Evolutionary conservation across 64 coral and sea anemone species (phyloP), one percentile per base, ranked within the genome.

Genomic region (Dendronephthya gigantea): DNA sequence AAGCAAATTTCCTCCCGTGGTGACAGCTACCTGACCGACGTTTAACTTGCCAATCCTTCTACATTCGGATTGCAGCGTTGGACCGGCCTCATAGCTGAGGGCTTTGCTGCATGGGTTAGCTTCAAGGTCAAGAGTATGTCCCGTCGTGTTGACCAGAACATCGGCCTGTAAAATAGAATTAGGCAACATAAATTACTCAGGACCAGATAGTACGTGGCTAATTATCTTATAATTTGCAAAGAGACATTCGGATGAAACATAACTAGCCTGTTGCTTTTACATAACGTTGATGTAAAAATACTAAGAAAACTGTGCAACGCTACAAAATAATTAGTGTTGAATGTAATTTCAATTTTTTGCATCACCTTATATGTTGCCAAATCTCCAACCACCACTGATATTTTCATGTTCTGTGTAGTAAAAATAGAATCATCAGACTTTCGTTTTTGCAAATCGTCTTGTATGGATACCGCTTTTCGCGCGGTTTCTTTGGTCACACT

Each of bases 121-220:
- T 17, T 43, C 52, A 27, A 86, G 72, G 31, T 83, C 22, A 7
- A 86, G 50, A 23, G 48, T 49, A 14, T 72, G 23, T 1, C 70
- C 76, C 4, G 89, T 86, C 1, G 89, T 83, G 33, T 90, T 90
- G 10, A 90, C 89, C 19, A 90, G 85, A 0, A 37, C 89, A 29
- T 90, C 84, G 19, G 86, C 75, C 89, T 90, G 34, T 23, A 19
- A 0, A 65, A 22, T 65, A 2, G n/a, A 37, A 2, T 25, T 29
- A 13, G 33, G n/a, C n/a, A n/a, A n/a, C n/a, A n/a, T n/a, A n/a
- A n/a, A n/a, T n/a, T n/a, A n/a, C n/a, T n/a, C n/a, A n/a, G n/a
- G n/a, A n/a, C n/a, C n/a, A n/a, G n/a, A n/a, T n/a, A n/a, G n/a
- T n/a, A n/a, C n/a, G n/a, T n/a, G n/a, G n/a, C n/a, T n/a, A n/a